A percentile compares a stretch with the other conserved stretches of the same genome.
Evolutionary conservation across 2,888 invertebrate genomes (phyloP).

Genomic region (Catonia carolina): DNA sequence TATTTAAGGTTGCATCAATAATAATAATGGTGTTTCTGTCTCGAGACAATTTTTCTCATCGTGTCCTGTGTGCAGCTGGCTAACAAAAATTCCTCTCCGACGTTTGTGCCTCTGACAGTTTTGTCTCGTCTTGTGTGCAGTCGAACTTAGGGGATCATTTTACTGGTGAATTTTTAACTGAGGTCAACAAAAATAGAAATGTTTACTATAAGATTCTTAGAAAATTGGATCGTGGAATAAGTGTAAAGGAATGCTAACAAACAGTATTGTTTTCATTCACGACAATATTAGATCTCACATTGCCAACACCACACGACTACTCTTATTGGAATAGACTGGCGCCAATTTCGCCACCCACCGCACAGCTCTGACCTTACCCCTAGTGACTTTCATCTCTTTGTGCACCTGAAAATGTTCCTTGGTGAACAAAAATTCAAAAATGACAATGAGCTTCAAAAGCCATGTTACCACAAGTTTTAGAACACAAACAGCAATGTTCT

Average conservation of each 20-base stretch:
- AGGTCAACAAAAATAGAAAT: background rate
- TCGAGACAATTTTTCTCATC: no score
- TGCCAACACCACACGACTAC: background rate
- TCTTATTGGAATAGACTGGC: conserved; percentile 10
- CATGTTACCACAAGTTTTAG: background rate
- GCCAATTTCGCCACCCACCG: conserved; percentile 22
- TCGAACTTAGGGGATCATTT: no score
- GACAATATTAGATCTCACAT: conserved; percentile 21
- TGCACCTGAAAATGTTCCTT: no score
- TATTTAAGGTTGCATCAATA: no score
- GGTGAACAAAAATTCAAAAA: conserved; percentile 10
- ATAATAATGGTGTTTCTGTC: no score
- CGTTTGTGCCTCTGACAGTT: no score
- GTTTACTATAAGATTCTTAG: background rate
- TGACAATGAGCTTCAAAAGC: background rate
- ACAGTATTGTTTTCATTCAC: conserved; percentile 17
- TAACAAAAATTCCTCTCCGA: no score
- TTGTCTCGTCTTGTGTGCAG: no score
- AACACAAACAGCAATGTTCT: no score
- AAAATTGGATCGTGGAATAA: conserved; percentile 10
- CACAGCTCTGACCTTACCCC: no score
- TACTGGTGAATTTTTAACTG: no score
- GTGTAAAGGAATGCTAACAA: conserved; percentile 20
- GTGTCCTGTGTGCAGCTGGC: no score
- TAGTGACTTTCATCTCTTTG: conserved; percentile 25